Conservation (phyloP, 1,140 invertebrate species). For the Lucilia sericata region DNA sequence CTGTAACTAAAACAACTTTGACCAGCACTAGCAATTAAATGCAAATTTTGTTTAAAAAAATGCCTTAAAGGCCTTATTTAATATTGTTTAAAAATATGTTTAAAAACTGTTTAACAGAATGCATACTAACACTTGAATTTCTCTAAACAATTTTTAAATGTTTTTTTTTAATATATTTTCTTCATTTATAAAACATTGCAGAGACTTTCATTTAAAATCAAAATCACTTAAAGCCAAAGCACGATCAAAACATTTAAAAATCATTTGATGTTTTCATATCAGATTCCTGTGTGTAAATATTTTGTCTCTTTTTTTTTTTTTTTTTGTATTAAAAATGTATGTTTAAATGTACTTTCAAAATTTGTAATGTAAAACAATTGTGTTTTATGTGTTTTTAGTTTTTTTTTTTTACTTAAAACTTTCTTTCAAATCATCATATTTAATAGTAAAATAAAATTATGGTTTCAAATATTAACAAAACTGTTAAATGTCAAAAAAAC, state of each 20-base stretch:
- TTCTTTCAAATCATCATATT: background rate
- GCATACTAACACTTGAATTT: background rate
- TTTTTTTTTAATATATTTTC: background rate
- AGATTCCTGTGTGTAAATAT: background rate
- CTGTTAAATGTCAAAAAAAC: background rate
- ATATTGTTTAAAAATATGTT: background rate
- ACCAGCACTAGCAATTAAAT: constrained; percentile 31
- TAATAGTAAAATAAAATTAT: background rate
- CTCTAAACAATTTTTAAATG: background rate
- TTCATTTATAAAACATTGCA: background rate
- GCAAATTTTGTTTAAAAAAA: background rate
- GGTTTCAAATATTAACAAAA: background rate
- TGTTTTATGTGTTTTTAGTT: background rate
- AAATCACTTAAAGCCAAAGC: constrained; percentile 21
- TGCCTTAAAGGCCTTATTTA: constrained; percentile 16
- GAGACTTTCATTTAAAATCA: constrained; percentile 17
- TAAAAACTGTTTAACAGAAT: constrained; percentile 1
- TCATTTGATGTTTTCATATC: constrained; percentile 21
- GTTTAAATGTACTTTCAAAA: constrained; percentile 10
- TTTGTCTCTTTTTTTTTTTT: background rate
- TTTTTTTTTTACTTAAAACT: background rate
- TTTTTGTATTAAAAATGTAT: background rate
- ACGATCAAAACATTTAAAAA: constrained; percentile 27
- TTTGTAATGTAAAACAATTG: constrained; percentile 19
- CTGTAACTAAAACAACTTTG: constrained; percentile 23